Conservation (phyloP, 2,113 vertebrate species). For the Lycaon pictus region DNA sequence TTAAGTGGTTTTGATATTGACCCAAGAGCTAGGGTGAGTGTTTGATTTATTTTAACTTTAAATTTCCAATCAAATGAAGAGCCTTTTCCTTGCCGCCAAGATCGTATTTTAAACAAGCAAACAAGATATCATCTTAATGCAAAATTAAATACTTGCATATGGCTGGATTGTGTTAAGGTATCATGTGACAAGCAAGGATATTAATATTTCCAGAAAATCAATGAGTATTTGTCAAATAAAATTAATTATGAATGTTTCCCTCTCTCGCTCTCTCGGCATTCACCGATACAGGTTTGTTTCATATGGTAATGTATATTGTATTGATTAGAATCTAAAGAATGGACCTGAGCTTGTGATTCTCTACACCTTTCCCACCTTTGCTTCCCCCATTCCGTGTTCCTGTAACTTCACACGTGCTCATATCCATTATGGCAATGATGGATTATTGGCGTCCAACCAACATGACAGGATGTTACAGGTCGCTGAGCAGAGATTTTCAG, state of each 20-base stretch:
- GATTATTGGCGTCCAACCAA: slow-evolving; percentile 87
- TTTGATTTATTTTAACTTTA: slow-evolving; percentile 79
- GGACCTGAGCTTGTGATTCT: slow-evolving; percentile 70
- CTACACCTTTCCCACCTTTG: slow-evolving; percentile 56
- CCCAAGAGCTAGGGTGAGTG: slow-evolving; percentile 44
- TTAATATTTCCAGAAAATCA: slow-evolving; percentile 84
- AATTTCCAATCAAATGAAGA: slow-evolving; percentile 75
- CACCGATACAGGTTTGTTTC: slow-evolving; percentile 61
- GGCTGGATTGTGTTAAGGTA: slow-evolving; percentile 64
- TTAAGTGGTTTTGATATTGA: slow-evolving; percentile 73
- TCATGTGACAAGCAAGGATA: slow-evolving; percentile 60
- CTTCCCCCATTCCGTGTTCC: not conserved
- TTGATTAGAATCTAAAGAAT: slow-evolving; percentile 89
- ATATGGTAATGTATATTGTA: slow-evolving; percentile 86
- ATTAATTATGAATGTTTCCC: slow-evolving; percentile 83
- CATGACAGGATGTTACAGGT: slow-evolving; percentile 90
- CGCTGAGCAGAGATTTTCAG: slow-evolving; percentile 88
- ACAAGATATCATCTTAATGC: slow-evolving; percentile 66
- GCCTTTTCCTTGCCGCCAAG: not conserved
- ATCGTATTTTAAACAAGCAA: slow-evolving; percentile 2
- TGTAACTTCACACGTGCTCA: slow-evolving; percentile 81
- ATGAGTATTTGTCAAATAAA: slow-evolving; percentile 85
- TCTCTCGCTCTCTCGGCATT: slow-evolving; percentile 65
- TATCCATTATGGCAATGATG: slow-evolving; percentile 91
- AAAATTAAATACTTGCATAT: slow-evolving; percentile 68